Evolutionary conservation across 2,113 vertebrate genomes (phyloP).

Genomic region (Semicossyphus pulcher): DNA sequence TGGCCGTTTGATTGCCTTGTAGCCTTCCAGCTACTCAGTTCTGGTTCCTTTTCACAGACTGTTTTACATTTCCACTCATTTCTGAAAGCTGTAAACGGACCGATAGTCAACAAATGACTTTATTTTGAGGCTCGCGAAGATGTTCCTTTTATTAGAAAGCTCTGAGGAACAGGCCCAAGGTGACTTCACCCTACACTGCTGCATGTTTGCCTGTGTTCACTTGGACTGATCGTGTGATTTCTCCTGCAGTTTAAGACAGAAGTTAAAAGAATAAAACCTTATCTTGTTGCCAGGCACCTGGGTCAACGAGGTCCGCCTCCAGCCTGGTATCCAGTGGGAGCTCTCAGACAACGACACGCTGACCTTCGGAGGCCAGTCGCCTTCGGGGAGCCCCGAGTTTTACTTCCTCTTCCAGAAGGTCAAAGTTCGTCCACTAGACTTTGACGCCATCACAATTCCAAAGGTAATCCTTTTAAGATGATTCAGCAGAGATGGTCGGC

Average conservation of each 20-base stretch:
- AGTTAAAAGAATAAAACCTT: neutral
- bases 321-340: constrained; percentile 83
- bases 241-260: too few relatives aligned
- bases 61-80: constrained; percentile 26
- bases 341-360: constrained; percentile 90
- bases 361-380: constrained; percentile 83
- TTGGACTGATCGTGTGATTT: too few relatives aligned
- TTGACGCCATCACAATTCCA: constrained; percentile 90
- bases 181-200: too few relatives aligned
- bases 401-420: constrained; percentile 95
- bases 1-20: constrained; percentile 46
- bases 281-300: constrained; percentile 85
- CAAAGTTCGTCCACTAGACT: constrained; percentile 89
- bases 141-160: constrained; percentile 1
- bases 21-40: constrained; percentile 38
- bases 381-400: constrained; percentile 84
- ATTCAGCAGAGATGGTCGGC: neutral
- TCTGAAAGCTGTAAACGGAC: constrained; percentile 47
- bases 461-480: constrained; percentile 60
- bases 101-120: constrained; percentile 35
- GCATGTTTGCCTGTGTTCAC: too few relatives aligned
- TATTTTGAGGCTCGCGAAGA: constrained; percentile 14
- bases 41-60: constrained; percentile 40
- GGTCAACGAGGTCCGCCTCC: constrained; percentile 89
- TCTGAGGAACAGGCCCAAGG: neutral